phyloP scores from a whole-genome alignment of 1,140 invertebrate genomes.

The Nomia melanderi region DNA sequence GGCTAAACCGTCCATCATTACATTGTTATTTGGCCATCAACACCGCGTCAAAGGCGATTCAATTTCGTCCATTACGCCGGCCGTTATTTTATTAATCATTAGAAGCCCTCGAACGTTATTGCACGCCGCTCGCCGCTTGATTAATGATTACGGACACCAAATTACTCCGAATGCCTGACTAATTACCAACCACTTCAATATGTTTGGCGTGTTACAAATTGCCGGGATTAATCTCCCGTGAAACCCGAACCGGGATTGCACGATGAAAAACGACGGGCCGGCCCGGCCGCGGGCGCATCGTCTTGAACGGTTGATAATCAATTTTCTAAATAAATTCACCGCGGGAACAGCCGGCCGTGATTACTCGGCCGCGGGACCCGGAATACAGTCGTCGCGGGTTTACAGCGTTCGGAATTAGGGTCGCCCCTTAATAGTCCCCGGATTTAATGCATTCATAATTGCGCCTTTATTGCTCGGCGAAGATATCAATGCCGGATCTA shows the following conservation, averaged over 20 bases:
- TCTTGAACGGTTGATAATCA: neutral
- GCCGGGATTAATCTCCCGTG: no score
- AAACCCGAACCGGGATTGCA: no score
- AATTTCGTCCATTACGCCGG: neutral
- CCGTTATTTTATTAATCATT: neutral
- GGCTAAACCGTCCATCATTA: neutral
- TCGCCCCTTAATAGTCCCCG: constrained; percentile 19
- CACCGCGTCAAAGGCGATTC: neutral
- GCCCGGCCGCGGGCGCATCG: no score
- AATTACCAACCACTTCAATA: no score
- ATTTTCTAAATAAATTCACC: neutral
- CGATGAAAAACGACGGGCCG: no score
- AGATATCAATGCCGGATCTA: constrained; percentile 42
- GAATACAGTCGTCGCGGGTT: neutral
- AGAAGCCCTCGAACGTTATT: neutral
- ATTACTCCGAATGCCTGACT: neutral
- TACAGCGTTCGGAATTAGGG: constrained; percentile 36
- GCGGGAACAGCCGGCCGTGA: neutral
- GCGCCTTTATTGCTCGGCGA: neutral
- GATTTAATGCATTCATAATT: constrained; percentile 30
- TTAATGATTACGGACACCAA: neutral
- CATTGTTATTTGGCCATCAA: neutral
- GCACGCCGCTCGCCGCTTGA: neutral
- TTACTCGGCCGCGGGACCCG: neutral
- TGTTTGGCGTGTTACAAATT: no score